These are phyloP conservation scores for Drosophila kepulauana DNA, from an alignment of 1,140 invertebrate genomes.

Conservation along the genomic window DNA sequence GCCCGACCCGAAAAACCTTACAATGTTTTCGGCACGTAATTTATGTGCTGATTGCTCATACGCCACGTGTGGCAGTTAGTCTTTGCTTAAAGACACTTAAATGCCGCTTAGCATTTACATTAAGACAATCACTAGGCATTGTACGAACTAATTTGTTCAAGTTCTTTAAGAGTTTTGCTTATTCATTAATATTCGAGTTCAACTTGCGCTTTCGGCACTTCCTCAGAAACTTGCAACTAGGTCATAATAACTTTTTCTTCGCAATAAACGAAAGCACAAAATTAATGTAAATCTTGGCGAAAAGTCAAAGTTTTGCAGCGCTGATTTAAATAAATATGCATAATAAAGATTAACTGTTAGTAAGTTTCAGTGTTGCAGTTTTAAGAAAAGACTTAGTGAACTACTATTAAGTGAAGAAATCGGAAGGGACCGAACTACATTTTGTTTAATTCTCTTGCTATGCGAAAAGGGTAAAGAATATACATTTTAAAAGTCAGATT, in stretches of 20 bases:
- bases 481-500: no score
- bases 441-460: no score
- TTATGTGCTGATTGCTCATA: constrained; percentile 73
- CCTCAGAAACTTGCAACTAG: constrained; percentile 5
- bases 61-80: constrained; percentile 58
- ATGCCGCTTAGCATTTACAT: constrained; percentile 24
- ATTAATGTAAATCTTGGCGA: constrained; percentile 1
- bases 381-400: neutral
- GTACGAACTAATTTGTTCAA: constrained; percentile 9
- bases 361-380: no score
- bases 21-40: constrained; percentile 56
- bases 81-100: constrained; percentile 28
- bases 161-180: neutral
- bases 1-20: constrained; percentile 46
- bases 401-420: no score
- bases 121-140: neutral
- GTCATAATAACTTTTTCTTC: constrained; percentile 7
- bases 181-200: constrained; percentile 18
- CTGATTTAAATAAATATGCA: constrained; percentile 10
- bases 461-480: no score
- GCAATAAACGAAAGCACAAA: neutral
- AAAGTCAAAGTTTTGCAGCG: neutral
- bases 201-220: neutral
- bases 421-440: no score
- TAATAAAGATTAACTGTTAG: neutral